Percentiles rank a stretch among this genome's conserved stretches.
Conservation (phyloP, 2,888 invertebrate species). For the Onchidella celtica region DNA sequence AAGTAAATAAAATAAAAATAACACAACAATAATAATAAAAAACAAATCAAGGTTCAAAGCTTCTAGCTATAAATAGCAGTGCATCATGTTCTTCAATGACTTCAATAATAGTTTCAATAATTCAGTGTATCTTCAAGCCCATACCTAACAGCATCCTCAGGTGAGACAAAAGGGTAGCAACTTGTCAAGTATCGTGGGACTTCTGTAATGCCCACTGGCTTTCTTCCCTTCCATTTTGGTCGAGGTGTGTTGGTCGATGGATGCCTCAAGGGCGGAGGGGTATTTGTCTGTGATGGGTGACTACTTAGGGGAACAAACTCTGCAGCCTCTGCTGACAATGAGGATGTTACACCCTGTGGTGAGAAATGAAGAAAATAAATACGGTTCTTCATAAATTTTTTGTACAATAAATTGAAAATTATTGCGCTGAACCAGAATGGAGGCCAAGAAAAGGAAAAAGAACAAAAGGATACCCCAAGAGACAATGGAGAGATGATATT, state of each 20-base stretch:
- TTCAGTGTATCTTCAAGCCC: too few species aligned
- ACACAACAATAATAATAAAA: too few species aligned
- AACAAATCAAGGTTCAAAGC: too few species aligned
- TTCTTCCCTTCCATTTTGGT: not conserved
- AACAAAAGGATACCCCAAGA: too few species aligned
- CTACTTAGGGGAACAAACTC: conserved; percentile 46
- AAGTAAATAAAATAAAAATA: too few species aligned
- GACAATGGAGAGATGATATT: too few species aligned
- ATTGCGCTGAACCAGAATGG: too few species aligned
- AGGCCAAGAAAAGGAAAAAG: too few species aligned
- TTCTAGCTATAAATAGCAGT: too few species aligned
- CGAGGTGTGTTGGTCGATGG: not conserved
- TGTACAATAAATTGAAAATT: not conserved
- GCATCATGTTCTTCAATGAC: too few species aligned
- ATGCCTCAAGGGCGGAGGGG: not conserved
- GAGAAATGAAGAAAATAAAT: not conserved
- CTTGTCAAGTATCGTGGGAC: conserved; percentile 74
- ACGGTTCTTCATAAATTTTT: not conserved
- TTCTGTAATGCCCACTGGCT: conserved; percentile 54
- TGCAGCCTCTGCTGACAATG: conserved; percentile 49
- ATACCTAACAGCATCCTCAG: conserved; percentile 52
- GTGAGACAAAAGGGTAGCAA: conserved; percentile 75
- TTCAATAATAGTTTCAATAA: too few species aligned
- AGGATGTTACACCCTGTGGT: conserved; percentile 10
- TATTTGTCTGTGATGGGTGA: not conserved